phyloP scores from a whole-genome alignment of 2,888 invertebrate species.

The Malthinus flaveolus region DNA sequence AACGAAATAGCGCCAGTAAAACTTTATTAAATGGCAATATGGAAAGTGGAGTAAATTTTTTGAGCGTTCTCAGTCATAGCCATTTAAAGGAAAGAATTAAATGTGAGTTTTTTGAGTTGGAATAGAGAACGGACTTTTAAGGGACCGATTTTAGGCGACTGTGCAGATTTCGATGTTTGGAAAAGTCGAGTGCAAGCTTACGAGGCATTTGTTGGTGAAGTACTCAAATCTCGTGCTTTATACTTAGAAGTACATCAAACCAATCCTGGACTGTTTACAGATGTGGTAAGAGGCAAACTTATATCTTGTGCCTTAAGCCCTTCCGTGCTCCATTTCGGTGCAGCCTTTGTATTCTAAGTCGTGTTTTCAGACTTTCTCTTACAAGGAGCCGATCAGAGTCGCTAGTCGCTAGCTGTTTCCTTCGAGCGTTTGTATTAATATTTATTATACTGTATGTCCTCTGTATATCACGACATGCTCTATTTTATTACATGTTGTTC shows the following conservation, averaged over 20 bases:
- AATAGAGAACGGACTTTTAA: too few relatives aligned
- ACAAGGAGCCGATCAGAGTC: too few relatives aligned
- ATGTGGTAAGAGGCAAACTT: conserved; percentile 37
- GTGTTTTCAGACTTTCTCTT: too few relatives aligned
- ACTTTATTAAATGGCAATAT: neutral
- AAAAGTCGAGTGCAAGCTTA: conserved; percentile 13
- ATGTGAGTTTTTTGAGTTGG: neutral
- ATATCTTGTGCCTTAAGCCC: too few relatives aligned
- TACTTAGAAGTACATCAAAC: conserved; percentile 45
- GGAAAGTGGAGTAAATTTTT: neutral
- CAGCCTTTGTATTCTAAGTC: too few relatives aligned
- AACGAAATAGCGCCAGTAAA: neutral
- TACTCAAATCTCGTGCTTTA: conserved; percentile 41
- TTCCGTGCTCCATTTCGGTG: too few relatives aligned
- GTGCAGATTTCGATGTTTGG: neutral
- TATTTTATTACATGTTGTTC: too few relatives aligned
- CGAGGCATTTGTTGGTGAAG: conserved; percentile 40
- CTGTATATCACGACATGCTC: too few relatives aligned
- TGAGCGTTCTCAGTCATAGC: neutral
- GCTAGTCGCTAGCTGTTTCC: too few relatives aligned
- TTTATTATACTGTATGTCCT: too few relatives aligned
- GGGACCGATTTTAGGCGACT: neutral
- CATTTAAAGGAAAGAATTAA: neutral
- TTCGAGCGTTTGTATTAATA: too few relatives aligned
- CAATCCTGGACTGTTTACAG: conserved; percentile 49